These are phyloP conservation scores for Panorpa germanica DNA, from an alignment of 2,888 invertebrate genomes.

Conservation along the genomic window DNA sequence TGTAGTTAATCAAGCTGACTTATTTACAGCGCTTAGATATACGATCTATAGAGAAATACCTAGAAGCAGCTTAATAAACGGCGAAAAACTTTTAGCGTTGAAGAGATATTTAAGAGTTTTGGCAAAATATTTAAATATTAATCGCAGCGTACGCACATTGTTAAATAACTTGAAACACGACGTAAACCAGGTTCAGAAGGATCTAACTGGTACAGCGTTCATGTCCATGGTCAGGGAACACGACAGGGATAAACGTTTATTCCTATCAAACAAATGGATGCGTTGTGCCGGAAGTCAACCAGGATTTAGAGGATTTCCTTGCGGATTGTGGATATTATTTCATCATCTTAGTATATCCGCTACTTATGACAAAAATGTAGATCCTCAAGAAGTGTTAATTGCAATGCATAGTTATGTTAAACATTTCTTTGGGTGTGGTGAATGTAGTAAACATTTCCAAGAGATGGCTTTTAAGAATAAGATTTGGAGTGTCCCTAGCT, in stretches of 20 bases:
- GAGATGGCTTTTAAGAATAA: constrained; percentile 52
- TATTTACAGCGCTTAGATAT: constrained; percentile 61
- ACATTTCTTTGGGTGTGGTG: constrained; percentile 74
- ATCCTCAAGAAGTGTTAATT: constrained; percentile 42
- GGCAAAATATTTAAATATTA: constrained; percentile 55
- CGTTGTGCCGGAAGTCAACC: constrained; percentile 60
- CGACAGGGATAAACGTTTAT: constrained; percentile 22
- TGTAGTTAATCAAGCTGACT: constrained; percentile 55
- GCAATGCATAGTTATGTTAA: constrained; percentile 68
- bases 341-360: constrained; percentile 72
- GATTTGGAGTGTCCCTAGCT: constrained; percentile 39
- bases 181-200: constrained; percentile 23
- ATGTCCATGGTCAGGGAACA: constrained; percentile 28
- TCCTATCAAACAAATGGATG: constrained; percentile 31
- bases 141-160: constrained; percentile 39
- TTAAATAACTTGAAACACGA: constrained; percentile 33
- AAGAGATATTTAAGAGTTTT: constrained; percentile 48
- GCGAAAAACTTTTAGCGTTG: constrained; percentile 46
- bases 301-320: constrained; percentile 65
- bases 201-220: constrained; percentile 34
- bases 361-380: constrained; percentile 24
- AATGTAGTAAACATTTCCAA: constrained; percentile 69
- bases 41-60: constrained; percentile 64
- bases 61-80: constrained; percentile 40
- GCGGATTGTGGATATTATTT: constrained; percentile 82